phyloP scores from a whole-genome alignment of 2,113 vertebrate genomes.

The Bombycilla garrulus region DNA sequence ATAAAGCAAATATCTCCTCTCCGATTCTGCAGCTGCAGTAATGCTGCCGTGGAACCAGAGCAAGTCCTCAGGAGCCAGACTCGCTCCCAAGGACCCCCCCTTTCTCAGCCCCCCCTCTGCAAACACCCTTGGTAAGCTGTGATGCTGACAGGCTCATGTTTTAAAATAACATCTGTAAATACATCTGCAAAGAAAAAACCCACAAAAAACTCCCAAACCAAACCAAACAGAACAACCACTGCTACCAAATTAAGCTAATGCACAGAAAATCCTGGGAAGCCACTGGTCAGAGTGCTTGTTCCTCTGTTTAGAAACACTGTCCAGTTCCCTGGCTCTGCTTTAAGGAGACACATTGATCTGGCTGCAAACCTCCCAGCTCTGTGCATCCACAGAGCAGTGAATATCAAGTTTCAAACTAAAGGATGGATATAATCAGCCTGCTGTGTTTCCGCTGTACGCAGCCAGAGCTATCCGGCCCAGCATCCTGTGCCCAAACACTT shows the following conservation, averaged over 20 bases:
- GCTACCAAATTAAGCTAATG: not conserved
- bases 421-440: not conserved
- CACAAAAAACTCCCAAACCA: not conserved
- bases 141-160: not conserved
- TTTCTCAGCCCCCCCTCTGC: not conserved
- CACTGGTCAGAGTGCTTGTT: not conserved
- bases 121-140: not conserved
- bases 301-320: not conserved
- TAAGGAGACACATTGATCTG: not conserved
- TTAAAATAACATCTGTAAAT: not conserved
- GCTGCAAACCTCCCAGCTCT: not conserved
- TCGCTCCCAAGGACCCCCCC: not conserved
- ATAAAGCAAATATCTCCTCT: constrained; percentile 41
- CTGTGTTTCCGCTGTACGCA: not conserved
- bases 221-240: not conserved
- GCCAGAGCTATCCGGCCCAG: not conserved
- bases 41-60: not conserved
- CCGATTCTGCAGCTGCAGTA: not conserved
- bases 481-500: not conserved
- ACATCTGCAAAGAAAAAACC: not conserved
- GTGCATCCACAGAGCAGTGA: not conserved
- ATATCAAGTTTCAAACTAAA: not conserved
- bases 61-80: not conserved
- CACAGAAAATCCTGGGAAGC: not conserved
- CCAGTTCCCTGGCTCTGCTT: not conserved